These are phyloP conservation scores for Chrysemys picta DNA, from an alignment of 2,113 vertebrate genomes.

Conservation along the genomic window DNA sequence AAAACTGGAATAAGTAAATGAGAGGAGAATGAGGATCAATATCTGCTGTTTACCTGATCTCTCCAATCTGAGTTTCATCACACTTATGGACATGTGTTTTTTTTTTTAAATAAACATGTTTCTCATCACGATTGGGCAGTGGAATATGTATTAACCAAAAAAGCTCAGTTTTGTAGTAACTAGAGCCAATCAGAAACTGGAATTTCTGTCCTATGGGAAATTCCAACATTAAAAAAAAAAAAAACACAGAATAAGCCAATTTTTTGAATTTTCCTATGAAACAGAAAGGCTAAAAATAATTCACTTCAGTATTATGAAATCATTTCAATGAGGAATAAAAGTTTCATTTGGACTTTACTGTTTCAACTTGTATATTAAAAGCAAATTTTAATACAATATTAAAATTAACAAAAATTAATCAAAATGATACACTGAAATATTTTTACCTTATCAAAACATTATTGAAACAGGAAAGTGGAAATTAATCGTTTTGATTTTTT, in stretches of 20 bases:
- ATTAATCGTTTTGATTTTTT: background rate
- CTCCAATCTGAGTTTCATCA: background rate
- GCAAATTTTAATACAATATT: background rate
- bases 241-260: background rate
- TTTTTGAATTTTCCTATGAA: background rate
- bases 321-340: background rate
- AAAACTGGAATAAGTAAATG: background rate
- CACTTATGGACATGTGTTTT: background rate
- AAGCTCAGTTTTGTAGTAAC: background rate
- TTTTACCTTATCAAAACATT: background rate
- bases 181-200: background rate
- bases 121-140: background rate
- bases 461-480: background rate
- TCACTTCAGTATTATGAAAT: background rate
- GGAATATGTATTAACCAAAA: background rate
- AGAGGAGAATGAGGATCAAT: background rate
- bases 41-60: background rate
- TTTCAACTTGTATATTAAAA: background rate
- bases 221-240: background rate
- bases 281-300: background rate
- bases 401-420: background rate
- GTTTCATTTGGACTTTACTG: background rate
- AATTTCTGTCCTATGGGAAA: background rate
- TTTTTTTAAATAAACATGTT: background rate
- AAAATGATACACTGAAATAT: background rate